Conservation (phyloP, 2,797 vertebrate species). For the Lemur catta region DNA sequence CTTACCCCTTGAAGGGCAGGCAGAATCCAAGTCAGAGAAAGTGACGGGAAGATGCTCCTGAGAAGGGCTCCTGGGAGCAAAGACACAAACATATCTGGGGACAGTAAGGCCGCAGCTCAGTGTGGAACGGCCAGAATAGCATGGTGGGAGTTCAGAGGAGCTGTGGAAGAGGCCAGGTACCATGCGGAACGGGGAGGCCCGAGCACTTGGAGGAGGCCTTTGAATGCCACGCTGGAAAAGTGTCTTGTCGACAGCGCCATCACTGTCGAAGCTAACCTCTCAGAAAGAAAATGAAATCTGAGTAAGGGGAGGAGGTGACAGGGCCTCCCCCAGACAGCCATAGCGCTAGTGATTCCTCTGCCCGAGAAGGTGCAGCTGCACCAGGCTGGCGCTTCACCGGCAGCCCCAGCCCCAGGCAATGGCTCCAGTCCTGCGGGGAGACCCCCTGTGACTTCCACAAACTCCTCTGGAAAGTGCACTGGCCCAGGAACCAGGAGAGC, state of each 20-base stretch:
- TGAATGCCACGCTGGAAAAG: neutral
- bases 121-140: neutral
- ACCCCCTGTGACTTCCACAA: neutral
- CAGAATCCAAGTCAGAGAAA: neutral
- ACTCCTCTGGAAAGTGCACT: neutral
- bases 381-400: neutral
- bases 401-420: neutral
- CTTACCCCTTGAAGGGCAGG: neutral
- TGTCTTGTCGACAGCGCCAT: neutral
- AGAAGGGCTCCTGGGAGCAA: neutral
- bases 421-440: neutral
- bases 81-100: neutral
- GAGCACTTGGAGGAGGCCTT: neutral
- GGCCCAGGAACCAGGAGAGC: neutral
- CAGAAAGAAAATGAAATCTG: neutral
- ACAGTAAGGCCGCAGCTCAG: neutral
- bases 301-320: neutral
- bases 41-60: neutral
- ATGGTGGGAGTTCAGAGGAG: neutral
- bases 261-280: neutral
- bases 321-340: neutral
- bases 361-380: neutral
- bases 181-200: neutral
- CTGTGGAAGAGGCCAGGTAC: neutral
- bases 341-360: neutral